Evolutionary conservation across 2,113 vertebrate genomes (phyloP).

Genomic region (Columba janthina): DNA sequence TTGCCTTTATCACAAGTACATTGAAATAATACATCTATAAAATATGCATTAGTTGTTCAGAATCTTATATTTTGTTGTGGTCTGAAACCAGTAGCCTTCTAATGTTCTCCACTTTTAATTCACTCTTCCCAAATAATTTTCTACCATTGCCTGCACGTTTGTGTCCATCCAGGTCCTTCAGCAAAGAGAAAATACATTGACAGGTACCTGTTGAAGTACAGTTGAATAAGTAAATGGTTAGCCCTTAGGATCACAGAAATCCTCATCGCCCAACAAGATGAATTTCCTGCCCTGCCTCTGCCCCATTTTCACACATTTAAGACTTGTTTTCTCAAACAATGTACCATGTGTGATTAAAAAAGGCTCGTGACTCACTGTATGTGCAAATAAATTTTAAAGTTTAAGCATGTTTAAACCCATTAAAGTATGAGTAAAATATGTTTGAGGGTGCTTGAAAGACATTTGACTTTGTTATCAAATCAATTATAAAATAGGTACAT

Average conservation of each 20-base stretch:
- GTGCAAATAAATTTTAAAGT: not conserved
- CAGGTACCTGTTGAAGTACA: not conserved
- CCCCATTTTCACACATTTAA: not conserved
- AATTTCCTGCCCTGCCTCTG: not conserved
- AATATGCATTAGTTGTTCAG: not conserved
- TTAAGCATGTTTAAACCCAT: not conserved
- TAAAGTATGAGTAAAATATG: not conserved
- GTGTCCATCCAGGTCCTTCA: not conserved
- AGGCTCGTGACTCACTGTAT: not conserved
- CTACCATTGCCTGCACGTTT: not conserved
- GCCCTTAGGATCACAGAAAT: not conserved
- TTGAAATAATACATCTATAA: not conserved
- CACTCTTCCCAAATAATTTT: not conserved
- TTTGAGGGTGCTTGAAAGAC: not conserved
- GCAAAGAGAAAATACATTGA: not conserved
- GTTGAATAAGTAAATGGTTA: not conserved
- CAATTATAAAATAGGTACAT: not conserved
- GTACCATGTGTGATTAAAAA: accelerated
- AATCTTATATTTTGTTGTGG: not conserved
- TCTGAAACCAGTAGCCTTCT: not conserved
- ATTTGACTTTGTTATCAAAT: not conserved
- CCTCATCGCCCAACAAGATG: not conserved
- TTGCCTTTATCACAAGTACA: not conserved
- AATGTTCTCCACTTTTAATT: not conserved
- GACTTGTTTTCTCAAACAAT: not conserved